Evolutionary conservation across 2,113 vertebrate species (phyloP).

Genomic region (Brachypteracias leptosomus): DNA sequence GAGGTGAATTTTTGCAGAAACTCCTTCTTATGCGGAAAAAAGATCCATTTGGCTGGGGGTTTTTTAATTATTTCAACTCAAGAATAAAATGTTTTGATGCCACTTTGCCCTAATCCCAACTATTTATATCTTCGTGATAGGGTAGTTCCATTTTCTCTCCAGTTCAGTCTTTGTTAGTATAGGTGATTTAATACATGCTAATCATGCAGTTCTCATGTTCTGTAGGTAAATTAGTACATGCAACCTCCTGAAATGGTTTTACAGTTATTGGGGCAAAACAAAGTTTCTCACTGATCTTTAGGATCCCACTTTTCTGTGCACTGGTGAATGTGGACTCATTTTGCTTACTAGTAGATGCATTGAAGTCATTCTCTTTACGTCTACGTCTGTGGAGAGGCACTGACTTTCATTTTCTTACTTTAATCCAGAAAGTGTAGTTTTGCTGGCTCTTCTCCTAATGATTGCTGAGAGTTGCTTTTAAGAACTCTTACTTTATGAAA

Average conservation of each 20-base stretch:
- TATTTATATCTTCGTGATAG: background rate
- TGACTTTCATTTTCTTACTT: constrained; percentile 7
- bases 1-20: background rate
- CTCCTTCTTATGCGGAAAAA: background rate
- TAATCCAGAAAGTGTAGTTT: background rate
- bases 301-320: background rate
- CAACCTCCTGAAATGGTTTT: background rate
- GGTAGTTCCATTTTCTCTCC: background rate
- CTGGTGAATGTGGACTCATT: background rate
- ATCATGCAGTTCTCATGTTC: background rate
- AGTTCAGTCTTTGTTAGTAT: background rate
- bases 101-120: background rate
- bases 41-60: background rate
- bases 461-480: constrained; percentile 1
- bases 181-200: background rate
- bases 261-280: background rate
- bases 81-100: background rate
- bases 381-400: background rate
- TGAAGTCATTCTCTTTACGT: background rate
- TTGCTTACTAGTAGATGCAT: background rate
- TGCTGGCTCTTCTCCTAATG: background rate
- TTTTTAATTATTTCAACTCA: background rate
- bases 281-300: background rate
- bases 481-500: constrained; percentile 24
- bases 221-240: background rate